These are phyloP conservation scores for Bombus cullumanus DNA, from an alignment of 1,140 invertebrate species.

Conservation along the genomic window DNA sequence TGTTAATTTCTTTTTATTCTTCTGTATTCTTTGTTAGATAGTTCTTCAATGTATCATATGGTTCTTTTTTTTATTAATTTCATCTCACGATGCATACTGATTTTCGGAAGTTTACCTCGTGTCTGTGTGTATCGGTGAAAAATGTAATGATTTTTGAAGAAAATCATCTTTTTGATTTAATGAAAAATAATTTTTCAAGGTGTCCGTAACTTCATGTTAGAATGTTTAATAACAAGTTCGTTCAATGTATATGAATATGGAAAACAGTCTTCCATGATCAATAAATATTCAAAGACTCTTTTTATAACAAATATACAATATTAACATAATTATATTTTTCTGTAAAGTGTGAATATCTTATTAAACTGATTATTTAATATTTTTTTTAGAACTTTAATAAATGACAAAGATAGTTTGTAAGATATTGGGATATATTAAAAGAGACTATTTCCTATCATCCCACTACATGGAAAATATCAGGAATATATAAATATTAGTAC, in stretches of 20 bases:
- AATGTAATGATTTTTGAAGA: neutral
- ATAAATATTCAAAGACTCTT: neutral
- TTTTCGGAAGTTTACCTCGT: neutral
- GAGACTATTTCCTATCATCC: neutral
- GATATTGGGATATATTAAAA: neutral
- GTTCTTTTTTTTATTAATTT: neutral
- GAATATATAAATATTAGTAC: no score
- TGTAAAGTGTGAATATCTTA: no score
- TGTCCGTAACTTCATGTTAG: neutral
- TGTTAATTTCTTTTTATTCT: neutral
- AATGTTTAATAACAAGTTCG: neutral
- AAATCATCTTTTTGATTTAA: neutral
- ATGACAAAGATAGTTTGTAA: neutral
- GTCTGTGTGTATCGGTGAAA: neutral
- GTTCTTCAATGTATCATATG: neutral
- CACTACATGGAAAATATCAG: neutral
- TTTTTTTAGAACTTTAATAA: conserved; percentile 1
- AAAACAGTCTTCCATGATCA: neutral
- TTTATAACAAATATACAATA: neutral
- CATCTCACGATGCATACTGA: neutral
- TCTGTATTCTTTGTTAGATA: neutral
- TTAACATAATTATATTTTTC: neutral
- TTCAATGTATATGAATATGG: neutral
- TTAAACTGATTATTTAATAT: neutral
- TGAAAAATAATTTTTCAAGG: neutral